Evolutionary conservation across 2,888 invertebrate genomes (phyloP), one percentile per base, ranked within the genome.

Genomic region (Gari tellinella): DNA sequence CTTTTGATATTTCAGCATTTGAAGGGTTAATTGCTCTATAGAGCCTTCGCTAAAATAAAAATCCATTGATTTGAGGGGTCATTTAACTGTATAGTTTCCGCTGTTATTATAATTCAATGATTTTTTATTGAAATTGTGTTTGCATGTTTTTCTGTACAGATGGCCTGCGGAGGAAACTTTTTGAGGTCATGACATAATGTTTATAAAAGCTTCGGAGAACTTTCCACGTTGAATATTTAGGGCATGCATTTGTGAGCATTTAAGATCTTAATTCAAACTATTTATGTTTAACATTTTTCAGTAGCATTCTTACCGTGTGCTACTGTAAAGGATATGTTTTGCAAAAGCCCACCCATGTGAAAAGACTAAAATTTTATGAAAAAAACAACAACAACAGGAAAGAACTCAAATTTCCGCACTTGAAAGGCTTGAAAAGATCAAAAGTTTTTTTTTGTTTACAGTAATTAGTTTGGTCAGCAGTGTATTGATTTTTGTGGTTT

Each of bases 51-150:
- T 66, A 65, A 69, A 77, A 73, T 77, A 70, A 78, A 78, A 67
- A 67, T 67, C 63, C 52, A 70, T 78, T 45, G 63, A 76, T 72
- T 76, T 51, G 19, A 67, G 56, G 60, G 67, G 66, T 67, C 66
- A 72, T 76, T 72, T 63, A 17, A 58, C 48, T 57, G 38, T 75
- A 66, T 62, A 62, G 60, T 70, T 52, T 70, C 43, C 25, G 19
- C 38, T 23, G 58, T 60, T 60, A 60, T 64, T 55, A 57, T 52
- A 17, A 55, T 40, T 67, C 46, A 60, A 64, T 64, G 31, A 64
- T 48, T 49, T 58, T 52, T 70, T 64, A 64, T 58, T 26, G 62
- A 56, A 69, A 69, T 43, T 51, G 56, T 46, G 51, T 25, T 63
- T 19, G 37, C 53, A 43, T 51, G 63, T 23, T 37, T 48, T 31